Percentiles rank a stretch among this genome's conserved stretches.
Evolutionary conservation across 2,113 vertebrate species (phyloP).

Genomic region (Vulpes ferrilata): DNA sequence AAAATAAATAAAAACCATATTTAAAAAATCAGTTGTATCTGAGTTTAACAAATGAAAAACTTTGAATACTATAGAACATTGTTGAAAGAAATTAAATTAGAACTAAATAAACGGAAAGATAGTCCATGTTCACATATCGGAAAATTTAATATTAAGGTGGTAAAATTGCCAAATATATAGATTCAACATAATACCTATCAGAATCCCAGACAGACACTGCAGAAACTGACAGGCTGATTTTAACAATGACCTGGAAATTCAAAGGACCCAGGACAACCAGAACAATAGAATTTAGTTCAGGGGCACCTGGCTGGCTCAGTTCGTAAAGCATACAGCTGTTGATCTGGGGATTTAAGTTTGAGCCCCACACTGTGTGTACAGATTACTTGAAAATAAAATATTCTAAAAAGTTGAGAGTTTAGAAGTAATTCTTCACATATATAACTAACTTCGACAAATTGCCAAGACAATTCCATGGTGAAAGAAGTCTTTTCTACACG

Average conservation of each 20-base stretch:
- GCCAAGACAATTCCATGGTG: neutral
- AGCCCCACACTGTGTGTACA: neutral
- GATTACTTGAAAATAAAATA: neutral
- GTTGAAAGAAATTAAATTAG: slow-evolving; percentile 13
- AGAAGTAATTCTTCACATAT: neutral
- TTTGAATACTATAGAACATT: neutral
- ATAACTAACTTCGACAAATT: neutral
- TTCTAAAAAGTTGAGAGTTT: neutral
- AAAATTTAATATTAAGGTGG: neutral
- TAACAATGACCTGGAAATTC: neutral
- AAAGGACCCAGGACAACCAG: neutral
- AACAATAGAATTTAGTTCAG: neutral
- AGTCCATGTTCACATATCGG: neutral
- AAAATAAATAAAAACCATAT: neutral
- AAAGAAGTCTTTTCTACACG: slow-evolving; percentile 33
- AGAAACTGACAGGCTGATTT: slow-evolving; percentile 18
- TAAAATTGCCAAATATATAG: neutral
- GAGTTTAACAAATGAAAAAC: slow-evolving; percentile 36
- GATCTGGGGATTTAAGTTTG: neutral
- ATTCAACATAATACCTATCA: neutral
- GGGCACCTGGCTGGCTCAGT: neutral
- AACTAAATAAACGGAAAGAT: slow-evolving; percentile 17
- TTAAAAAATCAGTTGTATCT: neutral
- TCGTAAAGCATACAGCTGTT: neutral
- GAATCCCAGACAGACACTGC: neutral